Conservation (phyloP, 23 tunicate species). For the Ascidia mentula region DNA sequence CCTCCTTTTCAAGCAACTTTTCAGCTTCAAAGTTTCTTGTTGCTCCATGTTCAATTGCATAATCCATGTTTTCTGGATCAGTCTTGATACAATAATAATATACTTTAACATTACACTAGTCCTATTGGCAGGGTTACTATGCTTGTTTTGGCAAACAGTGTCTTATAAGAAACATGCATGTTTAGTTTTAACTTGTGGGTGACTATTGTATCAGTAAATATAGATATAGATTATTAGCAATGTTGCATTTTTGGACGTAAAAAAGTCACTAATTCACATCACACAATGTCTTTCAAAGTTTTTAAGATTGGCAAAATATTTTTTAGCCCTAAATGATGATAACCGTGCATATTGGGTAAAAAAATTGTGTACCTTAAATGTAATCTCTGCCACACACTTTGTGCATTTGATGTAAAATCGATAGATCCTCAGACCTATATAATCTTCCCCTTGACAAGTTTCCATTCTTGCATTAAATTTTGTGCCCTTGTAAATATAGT, state of each 20-base stretch:
- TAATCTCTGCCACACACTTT: slow-evolving; percentile 96
- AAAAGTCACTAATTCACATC: too few species aligned
- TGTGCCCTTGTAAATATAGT: slow-evolving; percentile 98
- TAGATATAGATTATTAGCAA: too few species aligned
- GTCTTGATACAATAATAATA: slow-evolving; percentile 27
- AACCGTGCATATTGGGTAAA: too few species aligned
- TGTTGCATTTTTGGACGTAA: too few species aligned
- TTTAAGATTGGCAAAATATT: slow-evolving; percentile 10
- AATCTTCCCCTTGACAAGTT: slow-evolving; percentile 90
- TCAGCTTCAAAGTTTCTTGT: slow-evolving; percentile 99
- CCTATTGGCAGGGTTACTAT: too few species aligned
- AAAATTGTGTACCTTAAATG: slow-evolving; percentile 48
- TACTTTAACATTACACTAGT: background rate
- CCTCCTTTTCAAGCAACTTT: slow-evolving; percentile 80
- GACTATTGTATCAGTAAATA: too few species aligned
- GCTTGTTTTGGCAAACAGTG: too few species aligned
- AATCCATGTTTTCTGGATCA: slow-evolving; percentile 86
- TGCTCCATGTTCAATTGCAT: slow-evolving; percentile 97
- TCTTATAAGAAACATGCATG: too few species aligned
- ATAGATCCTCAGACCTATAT: slow-evolving; percentile 83
- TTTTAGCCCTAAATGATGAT: background rate
- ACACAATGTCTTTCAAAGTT: background rate
- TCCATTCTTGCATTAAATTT: slow-evolving; percentile 99
- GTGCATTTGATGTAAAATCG: slow-evolving; percentile 99
- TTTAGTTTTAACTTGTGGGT: too few species aligned